Evolutionary conservation across 2,888 invertebrate genomes (phyloP), one percentile per base, ranked within the genome.

Genomic region (Eupsilia transversa): DNA sequence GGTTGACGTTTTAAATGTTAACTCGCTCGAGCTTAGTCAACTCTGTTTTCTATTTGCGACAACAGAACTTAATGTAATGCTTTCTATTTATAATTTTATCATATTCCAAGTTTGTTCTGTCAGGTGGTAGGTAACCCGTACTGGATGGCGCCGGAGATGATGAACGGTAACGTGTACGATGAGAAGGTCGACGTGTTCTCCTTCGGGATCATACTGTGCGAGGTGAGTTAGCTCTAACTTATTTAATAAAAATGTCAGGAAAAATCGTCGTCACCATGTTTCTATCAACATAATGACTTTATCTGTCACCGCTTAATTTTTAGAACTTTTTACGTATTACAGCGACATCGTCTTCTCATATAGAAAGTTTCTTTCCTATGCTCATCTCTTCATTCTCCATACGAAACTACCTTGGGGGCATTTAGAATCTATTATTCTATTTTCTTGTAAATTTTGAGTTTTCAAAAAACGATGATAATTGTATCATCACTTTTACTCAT

Each of bases 131-230:
- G 99, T 2, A 99, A 99, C 96, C 99, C 99, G 0, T 99, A 99
- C 94, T 99, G 99, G 99, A 99, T 99, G 99, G 99, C 99, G 0
- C 99, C 99, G 0, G 99, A 99, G 94, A 99, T 99, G 99, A 98
- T 99, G 98, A 99, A 98, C 93, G 99, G 99, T 33, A 98, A 98
- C 89, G 98, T 98, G 84, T 99, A 99, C 93, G 99, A 99, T 91
- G 99, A 99, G 92, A 99, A 99, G 94, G 99, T 99, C 0, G 99
- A 99, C 91, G 98, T 99, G 79, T 99, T 99, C 94, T 99, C 99
- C 41, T 99, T 98, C 94, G 99, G 99, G 49, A 99, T 99, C 84
- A 98, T 99, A 78, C 96, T 99, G 6, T 99, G 99, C 92, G 99
- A 99, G 97, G 98, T 98, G 89, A 88, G 84, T 6, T 3, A 27